A percentile compares a stretch with the other conserved stretches of the same genome.
Evolutionary conservation across 1,140 invertebrate genomes (phyloP).

Genomic region (Orchesella cincta): DNA sequence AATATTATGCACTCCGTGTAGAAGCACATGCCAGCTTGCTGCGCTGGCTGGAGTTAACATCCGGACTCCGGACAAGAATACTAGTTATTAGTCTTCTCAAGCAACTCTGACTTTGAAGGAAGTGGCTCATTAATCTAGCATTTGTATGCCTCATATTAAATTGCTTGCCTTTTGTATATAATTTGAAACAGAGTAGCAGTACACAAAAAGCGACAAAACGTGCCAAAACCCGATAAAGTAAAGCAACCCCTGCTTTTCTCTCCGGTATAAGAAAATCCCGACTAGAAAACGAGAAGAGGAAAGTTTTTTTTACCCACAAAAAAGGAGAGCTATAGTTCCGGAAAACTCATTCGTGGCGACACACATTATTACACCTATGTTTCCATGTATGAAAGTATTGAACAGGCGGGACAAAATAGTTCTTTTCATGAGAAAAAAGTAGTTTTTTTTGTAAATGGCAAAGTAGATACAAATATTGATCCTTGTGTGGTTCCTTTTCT

Average conservation of each 20-base stretch:
- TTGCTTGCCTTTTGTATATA: background rate
- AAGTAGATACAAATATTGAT: background rate
- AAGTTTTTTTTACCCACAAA: no score
- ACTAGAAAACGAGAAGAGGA: no score
- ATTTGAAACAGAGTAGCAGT: background rate
- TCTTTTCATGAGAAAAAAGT: background rate
- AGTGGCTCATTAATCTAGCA: constrained; percentile 18
- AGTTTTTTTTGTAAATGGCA: background rate
- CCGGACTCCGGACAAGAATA: constrained; percentile 19
- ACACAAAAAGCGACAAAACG: background rate
- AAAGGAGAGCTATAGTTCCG: constrained; percentile 4
- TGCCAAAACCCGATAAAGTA: no score
- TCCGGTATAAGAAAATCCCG: no score
- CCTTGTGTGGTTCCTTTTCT: no score
- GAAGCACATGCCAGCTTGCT: background rate
- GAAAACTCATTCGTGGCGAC: constrained; percentile 8
- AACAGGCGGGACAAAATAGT: background rate
- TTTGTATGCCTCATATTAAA: constrained; percentile 8
- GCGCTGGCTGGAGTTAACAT: background rate
- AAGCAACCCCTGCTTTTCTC: no score
- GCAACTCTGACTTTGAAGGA: constrained; percentile 9
- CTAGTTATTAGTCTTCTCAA: constrained; percentile 2
- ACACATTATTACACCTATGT: constrained; percentile 4
- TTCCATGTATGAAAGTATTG: no score
- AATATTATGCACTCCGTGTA: no score